Base-by-base conservation (phyloP, 2,797 vertebrate species). In the Microctenopoma steveboyesi region DNA sequence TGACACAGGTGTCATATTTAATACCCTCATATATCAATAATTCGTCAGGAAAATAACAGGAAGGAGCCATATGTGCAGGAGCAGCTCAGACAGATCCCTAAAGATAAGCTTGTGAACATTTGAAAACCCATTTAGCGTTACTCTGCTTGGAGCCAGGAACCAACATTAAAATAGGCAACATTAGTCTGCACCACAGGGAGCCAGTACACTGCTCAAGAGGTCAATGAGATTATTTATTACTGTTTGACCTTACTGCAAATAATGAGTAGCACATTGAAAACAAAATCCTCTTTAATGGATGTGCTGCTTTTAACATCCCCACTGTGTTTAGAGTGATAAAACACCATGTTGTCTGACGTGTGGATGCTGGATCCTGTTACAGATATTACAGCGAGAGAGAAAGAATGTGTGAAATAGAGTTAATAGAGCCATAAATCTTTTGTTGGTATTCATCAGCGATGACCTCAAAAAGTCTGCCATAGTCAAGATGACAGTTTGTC, bases 1-100 rank as follows among this genome's bases (percentile, higher is more conserved):
- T 88, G 91, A 93, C 93, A 94, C 91, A 94, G 92, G 94, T 95
- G 94, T 94, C 94, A 91, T 83, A 88, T 95, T 94, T 94, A 95
- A 95, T 95, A 92, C 92, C 81, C 73, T 91, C 93, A 90, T 92
- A 90, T 93, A 95, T 95, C 94, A 95, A 90, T 94, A 94, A 94
- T 81, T 74, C 78, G 66, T 72, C 74, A 74, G 56, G 82, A 85
- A 79, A 64, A 81, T 4, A 42, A 83, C 90, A 92, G 92, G 92
- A 88, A 76, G 28, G 68, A 75, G 75, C 83, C 88, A 79, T 69
- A 91, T 87, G 82, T 90, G 89, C 81, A 56, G 82, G 74, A 63
- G 77, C 76, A 81, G 35, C 64, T 90, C 72, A 92, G 79, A 67
- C 53, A 48, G 87, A 91, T 89, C 81, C 79, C 84, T 69, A 0